A percentile compares a stretch with the other conserved stretches of the same genome.
Conservation (phyloP, 2,113 vertebrate genomes). For the Eira barbara region DNA sequence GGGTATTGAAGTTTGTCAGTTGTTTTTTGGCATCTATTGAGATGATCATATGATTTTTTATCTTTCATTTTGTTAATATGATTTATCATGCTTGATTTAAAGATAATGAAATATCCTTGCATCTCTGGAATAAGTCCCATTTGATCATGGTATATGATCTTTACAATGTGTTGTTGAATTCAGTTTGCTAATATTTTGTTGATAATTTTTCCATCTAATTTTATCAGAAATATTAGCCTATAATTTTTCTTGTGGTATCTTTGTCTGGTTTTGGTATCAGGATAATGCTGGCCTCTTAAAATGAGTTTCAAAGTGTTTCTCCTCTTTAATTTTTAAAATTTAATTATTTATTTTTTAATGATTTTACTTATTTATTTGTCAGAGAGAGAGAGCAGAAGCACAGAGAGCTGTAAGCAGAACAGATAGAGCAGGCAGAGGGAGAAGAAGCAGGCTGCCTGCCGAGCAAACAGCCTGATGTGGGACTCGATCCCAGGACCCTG, state of each 20-base stretch:
- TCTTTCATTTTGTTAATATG: background rate
- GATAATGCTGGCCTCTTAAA: too few species aligned
- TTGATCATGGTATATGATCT: background rate
- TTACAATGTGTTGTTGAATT: background rate
- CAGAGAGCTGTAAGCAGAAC: too few species aligned
- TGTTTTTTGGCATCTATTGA: background rate
- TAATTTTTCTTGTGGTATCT: background rate
- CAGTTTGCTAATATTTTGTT: background rate
- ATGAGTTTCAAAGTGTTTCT: background rate
- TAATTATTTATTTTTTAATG: too few species aligned
- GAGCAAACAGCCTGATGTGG: too few species aligned
- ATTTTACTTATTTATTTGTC: too few species aligned
- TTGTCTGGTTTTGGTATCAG: background rate
- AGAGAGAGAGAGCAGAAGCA: too few species aligned
- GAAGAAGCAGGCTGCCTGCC: too few species aligned
- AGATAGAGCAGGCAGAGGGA: too few species aligned
- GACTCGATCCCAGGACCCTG: too few species aligned
- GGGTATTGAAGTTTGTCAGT: background rate
- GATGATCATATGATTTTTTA: background rate
- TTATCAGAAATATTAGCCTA: background rate
- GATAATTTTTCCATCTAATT: background rate
- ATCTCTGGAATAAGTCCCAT: background rate
- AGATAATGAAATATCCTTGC: background rate
- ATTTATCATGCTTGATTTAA: background rate
- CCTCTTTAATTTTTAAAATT: background rate